These are phyloP conservation scores for Merodon equestris DNA, from an alignment of 2,888 invertebrate species.

Conservation along the genomic window DNA sequence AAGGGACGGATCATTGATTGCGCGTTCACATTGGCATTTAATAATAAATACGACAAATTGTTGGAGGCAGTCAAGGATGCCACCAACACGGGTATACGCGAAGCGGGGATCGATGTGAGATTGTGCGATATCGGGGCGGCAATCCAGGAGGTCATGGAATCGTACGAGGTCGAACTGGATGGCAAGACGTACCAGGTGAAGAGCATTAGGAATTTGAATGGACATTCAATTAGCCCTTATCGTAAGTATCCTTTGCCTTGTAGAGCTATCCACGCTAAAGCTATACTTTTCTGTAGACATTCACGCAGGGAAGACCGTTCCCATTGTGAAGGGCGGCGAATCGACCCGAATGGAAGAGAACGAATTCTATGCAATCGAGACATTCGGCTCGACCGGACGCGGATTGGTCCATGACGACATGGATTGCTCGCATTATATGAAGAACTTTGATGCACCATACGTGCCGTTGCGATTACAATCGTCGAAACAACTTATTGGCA, in stretches of 20 bases:
- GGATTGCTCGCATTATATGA: conserved; percentile 99
- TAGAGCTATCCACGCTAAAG: too few species aligned
- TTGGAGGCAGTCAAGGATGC: conserved; percentile 98
- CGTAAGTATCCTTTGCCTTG: conserved; percentile 81
- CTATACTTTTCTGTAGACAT: conserved; percentile 81
- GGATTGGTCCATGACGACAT: conserved; percentile 98
- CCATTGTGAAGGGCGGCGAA: conserved; percentile 99
- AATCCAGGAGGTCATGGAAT: conserved; percentile 99
- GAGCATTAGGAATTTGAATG: conserved; percentile 98
- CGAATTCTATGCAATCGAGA: conserved; percentile 99
- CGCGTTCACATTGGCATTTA: conserved; percentile 98
- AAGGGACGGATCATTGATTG: conserved; percentile 99
- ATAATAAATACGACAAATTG: conserved; percentile 96
- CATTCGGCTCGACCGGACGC: conserved; percentile 98
- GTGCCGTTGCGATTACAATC: conserved; percentile 95
- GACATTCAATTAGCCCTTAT: conserved; percentile 99
- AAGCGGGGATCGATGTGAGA: conserved; percentile 97
- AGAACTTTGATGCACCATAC: conserved; percentile 95
- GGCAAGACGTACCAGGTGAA: conserved; percentile 98
- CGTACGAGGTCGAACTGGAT: conserved; percentile 97
- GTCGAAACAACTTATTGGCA: conserved; percentile 93
- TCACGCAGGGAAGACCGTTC: conserved; percentile 98
- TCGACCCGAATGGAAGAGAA: conserved; percentile 99
- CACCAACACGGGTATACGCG: conserved; percentile 98
- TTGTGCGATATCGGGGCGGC: conserved; percentile 98